A percentile compares a stretch with the other conserved stretches of the same genome.
Evolutionary conservation across 30 jellyfish, hydroid and myxozoan species (phyloP).

Genomic region (Aurelia sp.): DNA sequence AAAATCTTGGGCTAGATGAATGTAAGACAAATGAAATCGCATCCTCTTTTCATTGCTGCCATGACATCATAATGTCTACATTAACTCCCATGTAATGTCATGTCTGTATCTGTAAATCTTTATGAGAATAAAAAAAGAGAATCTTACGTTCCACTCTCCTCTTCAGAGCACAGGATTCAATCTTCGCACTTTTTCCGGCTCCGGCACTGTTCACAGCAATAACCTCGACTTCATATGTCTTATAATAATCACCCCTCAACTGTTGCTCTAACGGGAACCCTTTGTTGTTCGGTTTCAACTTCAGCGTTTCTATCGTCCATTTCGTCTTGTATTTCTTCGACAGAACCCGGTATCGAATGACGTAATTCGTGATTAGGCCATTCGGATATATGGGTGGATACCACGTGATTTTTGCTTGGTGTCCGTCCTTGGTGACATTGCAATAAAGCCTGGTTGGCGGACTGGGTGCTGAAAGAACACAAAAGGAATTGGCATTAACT

Average conservation of each 20-base stretch:
- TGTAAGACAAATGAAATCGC: too few species aligned
- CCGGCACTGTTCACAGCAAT: conserved; percentile 72
- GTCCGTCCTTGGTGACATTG: conserved; percentile 55
- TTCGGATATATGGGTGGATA: conserved; percentile 55
- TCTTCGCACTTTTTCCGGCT: conserved; percentile 27
- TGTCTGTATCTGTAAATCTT: too few species aligned
- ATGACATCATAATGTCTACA: too few species aligned
- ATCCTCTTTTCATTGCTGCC: too few species aligned
- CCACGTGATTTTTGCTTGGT: conserved; percentile 40
- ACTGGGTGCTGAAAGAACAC: conserved; percentile 49
- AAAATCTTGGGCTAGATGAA: too few species aligned
- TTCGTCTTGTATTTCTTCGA: conserved; percentile 18
- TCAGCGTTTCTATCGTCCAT: conserved; percentile 11
- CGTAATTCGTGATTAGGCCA: conserved; percentile 52
- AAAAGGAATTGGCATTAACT: not conserved
- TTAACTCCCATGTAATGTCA: too few species aligned
- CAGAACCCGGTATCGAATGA: conserved; percentile 43
- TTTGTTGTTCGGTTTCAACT: conserved; percentile 23
- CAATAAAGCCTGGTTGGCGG: conserved; percentile 43
- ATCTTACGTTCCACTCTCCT: conserved; percentile 13
- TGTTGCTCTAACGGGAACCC: conserved; percentile 35
- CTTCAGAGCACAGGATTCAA: conserved; percentile 48
- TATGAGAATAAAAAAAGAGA: not conserved
- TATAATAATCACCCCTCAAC: conserved; percentile 46
- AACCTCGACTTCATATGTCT: conserved; percentile 42